Base-by-base conservation (phyloP, 2,888 invertebrate species). In the Sphaerophoria taeniata region DNA sequence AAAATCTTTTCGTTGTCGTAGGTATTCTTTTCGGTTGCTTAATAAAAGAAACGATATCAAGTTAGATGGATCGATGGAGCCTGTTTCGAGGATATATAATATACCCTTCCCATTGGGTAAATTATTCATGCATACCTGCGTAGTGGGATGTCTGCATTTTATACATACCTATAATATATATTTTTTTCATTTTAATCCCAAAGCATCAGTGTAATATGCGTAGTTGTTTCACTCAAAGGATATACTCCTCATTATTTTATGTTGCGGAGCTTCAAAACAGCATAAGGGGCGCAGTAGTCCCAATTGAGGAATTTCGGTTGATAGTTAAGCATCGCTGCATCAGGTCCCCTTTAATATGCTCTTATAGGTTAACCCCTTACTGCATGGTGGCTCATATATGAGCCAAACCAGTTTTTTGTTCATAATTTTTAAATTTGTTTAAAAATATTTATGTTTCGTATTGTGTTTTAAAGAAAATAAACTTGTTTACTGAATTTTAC, bases 21-120 rank as follows among this genome's bases (percentile, higher is more conserved):
- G 39, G 39, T 43, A 12, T 43, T 6, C 9, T 43, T 9, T 53
- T 24, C 1, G 39, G 39, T 43, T n/a, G 31, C 51, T 12, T 24
- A 24, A 24, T 34, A 49, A 53, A 24, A 11, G 45, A 4, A 14
- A 39, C 16, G 3, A 33, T 34, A 60, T 61, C 31, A 39, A 56
- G 58, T 72, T 61, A 58, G 72, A 72, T 79, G 61, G 45, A 71
- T 63, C 63, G 60, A 47, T 55, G 45, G 47, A 36, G 39, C 36
- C 63, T 70, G 14, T 71, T 71, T 63, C 47, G 55, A 39, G 36
- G 75, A 77, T 77, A 70, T 71, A 71, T 70, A 77, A 71, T 71
- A 45, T 71, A 55, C 34, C 45, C 14, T 65, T 65, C 34, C 9
- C 36, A 74, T 24, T 34, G 51, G 49, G 51, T 67, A 45, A 56